These are phyloP conservation scores for Anser brachyrhynchus DNA, from an alignment of 2,113 vertebrate genomes.

Conservation along the genomic window DNA sequence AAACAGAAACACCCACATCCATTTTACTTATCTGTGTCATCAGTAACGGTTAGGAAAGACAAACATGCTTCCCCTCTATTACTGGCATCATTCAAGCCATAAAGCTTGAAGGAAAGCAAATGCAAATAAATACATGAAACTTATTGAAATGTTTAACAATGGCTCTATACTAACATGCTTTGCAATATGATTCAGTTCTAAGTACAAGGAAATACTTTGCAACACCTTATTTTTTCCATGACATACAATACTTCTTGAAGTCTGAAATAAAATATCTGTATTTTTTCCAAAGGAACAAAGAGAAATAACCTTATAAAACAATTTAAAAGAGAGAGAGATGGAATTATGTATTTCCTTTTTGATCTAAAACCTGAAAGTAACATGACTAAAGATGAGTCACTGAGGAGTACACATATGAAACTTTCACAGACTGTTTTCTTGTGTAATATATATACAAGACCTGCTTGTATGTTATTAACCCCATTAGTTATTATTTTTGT, in stretches of 20 bases:
- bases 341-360: neutral
- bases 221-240: neutral
- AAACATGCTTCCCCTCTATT: constrained; percentile 65
- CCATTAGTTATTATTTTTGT: neutral
- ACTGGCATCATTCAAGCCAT: constrained; percentile 51
- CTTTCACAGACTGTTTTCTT: neutral
- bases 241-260: neutral
- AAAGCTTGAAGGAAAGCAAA: constrained; percentile 59
- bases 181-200: neutral
- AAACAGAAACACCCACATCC: constrained; percentile 64
- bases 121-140: constrained; percentile 46
- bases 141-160: constrained; percentile 15
- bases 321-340: neutral
- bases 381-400: neutral
- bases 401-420: neutral
- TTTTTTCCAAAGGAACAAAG: constrained; percentile 43
- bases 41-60: constrained; percentile 62
- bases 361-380: constrained; percentile 31
- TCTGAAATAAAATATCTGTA: constrained; percentile 45
- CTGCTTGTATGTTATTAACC: neutral
- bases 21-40: constrained; percentile 65
- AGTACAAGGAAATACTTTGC: constrained; percentile 40
- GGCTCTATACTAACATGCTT: neutral
- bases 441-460: neutral
- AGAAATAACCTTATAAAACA: constrained; percentile 46